These are phyloP conservation scores for Syngnathoides biaculeatus DNA, from an alignment of 2,113 vertebrate genomes.

Conservation along the genomic window DNA sequence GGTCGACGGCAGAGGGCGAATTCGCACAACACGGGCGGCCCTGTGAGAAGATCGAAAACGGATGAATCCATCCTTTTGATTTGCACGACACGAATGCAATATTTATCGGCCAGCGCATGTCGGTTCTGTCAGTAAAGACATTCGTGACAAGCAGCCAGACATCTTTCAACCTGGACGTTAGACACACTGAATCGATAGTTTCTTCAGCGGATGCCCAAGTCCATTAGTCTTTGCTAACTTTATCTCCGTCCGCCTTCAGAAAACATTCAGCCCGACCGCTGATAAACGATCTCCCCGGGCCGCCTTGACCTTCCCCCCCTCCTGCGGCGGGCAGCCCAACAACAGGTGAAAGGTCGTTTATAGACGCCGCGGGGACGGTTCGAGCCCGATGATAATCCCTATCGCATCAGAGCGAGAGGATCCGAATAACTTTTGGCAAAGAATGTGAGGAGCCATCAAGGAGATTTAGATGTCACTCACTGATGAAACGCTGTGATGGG, in stretches of 20 bases:
- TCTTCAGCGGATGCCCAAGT: neutral
- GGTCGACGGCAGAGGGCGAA: too few species aligned
- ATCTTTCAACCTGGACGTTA: neutral
- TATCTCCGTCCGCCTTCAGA: conserved; percentile 1
- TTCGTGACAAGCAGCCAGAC: neutral
- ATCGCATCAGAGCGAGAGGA: conserved; percentile 9
- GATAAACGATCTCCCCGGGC: conserved; percentile 15
- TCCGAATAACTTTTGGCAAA: conserved; percentile 19
- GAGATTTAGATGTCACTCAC: conserved; percentile 28
- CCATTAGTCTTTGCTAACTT: neutral
- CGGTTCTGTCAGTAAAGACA: too few species aligned
- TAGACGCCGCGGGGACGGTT: conserved; percentile 2
- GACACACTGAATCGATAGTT: neutral
- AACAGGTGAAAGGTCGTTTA: conserved; percentile 52
- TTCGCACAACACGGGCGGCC: too few species aligned
- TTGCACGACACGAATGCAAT: too few species aligned
- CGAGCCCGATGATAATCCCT: conserved; percentile 27
- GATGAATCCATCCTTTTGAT: too few species aligned
- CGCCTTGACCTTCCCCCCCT: conserved; percentile 11
- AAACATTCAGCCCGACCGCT: neutral
- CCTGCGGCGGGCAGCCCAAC: conserved; percentile 3
- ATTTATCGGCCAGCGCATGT: too few species aligned
- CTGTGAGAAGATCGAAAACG: too few species aligned
- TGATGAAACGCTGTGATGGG: conserved; percentile 27
- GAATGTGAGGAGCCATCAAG: conserved; percentile 20